Conservation (phyloP, 2,888 invertebrate species). For the Dicyrtomina minuta region DNA sequence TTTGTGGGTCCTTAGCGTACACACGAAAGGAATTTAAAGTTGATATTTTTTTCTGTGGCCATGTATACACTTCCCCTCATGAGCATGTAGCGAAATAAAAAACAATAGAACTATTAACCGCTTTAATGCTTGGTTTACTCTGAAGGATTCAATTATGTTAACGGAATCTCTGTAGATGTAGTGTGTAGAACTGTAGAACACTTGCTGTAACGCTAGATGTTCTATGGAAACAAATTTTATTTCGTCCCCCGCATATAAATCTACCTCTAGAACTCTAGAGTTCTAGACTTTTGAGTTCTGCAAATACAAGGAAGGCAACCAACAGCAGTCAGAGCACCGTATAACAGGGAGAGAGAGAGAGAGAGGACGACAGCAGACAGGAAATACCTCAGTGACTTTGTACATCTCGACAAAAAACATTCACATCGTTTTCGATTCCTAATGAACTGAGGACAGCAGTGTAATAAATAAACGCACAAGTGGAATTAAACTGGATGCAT, state of each 20-base stretch:
- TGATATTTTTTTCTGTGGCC: neutral
- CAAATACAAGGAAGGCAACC: neutral
- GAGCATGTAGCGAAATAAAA: conserved; percentile 1
- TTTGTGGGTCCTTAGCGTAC: too few relatives aligned
- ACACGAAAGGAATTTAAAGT: conserved; percentile 1
- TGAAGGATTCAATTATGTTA: conserved; percentile 27
- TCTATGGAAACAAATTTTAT: conserved; percentile 5
- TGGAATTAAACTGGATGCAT: conserved; percentile 35
- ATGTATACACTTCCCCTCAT: neutral
- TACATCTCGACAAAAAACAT: too few relatives aligned
- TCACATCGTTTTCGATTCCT: conserved; percentile 28
- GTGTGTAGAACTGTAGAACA: too few relatives aligned
- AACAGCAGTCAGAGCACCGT: too few relatives aligned
- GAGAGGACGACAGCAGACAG: conserved; percentile 6
- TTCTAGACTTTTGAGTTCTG: conserved; percentile 1
- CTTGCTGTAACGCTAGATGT: too few relatives aligned
- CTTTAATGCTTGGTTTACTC: conserved; percentile 26
- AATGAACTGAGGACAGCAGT: conserved; percentile 33
- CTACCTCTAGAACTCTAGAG: too few relatives aligned
- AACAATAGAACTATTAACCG: conserved; percentile 27
- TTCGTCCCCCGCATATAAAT: conserved; percentile 12
- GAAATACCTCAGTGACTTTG: conserved; percentile 22
- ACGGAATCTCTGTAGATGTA: neutral
- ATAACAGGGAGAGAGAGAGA: conserved; percentile 3
- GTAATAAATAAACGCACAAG: conserved; percentile 32